Conservation (phyloP, 2,113 vertebrate species). For the Stigmatopora argus region DNA sequence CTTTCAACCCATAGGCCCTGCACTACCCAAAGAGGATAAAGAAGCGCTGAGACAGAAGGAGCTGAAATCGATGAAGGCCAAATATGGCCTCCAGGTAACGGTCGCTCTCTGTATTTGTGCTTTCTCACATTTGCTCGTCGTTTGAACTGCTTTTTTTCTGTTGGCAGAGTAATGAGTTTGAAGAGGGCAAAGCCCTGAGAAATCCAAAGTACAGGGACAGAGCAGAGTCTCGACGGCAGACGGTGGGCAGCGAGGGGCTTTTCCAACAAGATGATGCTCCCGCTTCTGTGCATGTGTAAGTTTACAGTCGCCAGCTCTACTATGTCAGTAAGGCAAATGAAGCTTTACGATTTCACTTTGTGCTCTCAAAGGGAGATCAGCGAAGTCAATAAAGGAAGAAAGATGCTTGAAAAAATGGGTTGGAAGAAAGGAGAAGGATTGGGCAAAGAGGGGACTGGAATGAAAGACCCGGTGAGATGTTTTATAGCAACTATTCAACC, state of each 20-base stretch:
- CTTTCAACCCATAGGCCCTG: constrained; percentile 56
- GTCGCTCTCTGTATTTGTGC: not conserved
- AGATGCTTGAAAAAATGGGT: constrained; percentile 98
- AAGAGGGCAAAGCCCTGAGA: constrained; percentile 78
- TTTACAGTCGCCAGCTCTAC: not conserved
- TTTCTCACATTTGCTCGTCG: not conserved
- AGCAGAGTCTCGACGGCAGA: constrained; percentile 85
- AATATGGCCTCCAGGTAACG: constrained; percentile 91
- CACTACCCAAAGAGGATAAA: constrained; percentile 85
- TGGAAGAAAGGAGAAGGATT: constrained; percentile 96
- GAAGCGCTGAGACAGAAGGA: constrained; percentile 86
- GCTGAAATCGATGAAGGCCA: constrained; percentile 92
- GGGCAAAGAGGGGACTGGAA: constrained; percentile 86
- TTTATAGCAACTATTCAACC: not conserved
- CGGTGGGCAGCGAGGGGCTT: constrained; percentile 85
- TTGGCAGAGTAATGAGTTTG: constrained; percentile 82
- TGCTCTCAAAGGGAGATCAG: constrained; percentile 84
- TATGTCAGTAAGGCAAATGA: not conserved
- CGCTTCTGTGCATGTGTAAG: constrained; percentile 85
- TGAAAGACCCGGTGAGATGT: constrained; percentile 82
- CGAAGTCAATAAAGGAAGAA: constrained; percentile 87
- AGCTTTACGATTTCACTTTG: not conserved
- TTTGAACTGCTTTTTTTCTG: constrained; percentile 17
- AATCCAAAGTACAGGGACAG: constrained; percentile 90
- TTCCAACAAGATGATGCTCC: constrained; percentile 88